Conservation (phyloP, 2,888 invertebrate genomes). For the Agonopterix subpropinquella region DNA sequence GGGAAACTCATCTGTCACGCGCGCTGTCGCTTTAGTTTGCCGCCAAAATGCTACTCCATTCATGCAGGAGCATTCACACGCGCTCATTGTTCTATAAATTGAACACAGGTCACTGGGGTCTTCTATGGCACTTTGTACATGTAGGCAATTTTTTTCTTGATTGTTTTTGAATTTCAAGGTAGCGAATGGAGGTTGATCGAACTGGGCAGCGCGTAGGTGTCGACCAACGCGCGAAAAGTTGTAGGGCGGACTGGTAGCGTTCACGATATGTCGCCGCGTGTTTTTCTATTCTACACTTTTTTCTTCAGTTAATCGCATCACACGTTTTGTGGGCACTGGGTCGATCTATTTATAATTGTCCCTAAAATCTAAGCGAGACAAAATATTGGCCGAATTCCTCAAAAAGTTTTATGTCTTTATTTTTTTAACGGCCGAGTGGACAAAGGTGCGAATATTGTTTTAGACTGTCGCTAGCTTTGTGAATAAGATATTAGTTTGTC, state of each 20-base stretch:
- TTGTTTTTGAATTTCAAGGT: conserved; percentile 16
- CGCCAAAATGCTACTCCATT: conserved; percentile 22
- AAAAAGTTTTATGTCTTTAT: conserved; percentile 7
- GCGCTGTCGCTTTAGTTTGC: conserved; percentile 52
- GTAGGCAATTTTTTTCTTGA: background rate
- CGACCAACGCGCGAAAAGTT: conserved; percentile 64
- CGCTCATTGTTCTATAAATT: conserved; percentile 7
- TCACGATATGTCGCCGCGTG: conserved; percentile 43
- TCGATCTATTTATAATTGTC: conserved; percentile 54
- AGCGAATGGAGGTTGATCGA: conserved; percentile 17
- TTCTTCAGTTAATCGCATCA: conserved; percentile 53
- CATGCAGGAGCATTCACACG: conserved; percentile 43
- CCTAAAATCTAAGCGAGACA: conserved; percentile 29
- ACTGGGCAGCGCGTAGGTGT: conserved; percentile 40
- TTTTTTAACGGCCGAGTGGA: conserved; percentile 1
- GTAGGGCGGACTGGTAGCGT: conserved; percentile 56
- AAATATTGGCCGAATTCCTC: conserved; percentile 16
- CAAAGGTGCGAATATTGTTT: too few species aligned
- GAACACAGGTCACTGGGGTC: conserved; percentile 6
- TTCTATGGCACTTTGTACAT: conserved; percentile 5
- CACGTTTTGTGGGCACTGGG: conserved; percentile 48
- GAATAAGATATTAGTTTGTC: background rate
- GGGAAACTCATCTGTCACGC: conserved; percentile 65
- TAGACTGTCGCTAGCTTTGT: too few species aligned
- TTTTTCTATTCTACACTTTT: conserved; percentile 58